Percentiles rank a stretch among this genome's conserved stretches.
Conservation (phyloP, 1,140 invertebrate species). For the Rhynchophorus ferrugineus region DNA sequence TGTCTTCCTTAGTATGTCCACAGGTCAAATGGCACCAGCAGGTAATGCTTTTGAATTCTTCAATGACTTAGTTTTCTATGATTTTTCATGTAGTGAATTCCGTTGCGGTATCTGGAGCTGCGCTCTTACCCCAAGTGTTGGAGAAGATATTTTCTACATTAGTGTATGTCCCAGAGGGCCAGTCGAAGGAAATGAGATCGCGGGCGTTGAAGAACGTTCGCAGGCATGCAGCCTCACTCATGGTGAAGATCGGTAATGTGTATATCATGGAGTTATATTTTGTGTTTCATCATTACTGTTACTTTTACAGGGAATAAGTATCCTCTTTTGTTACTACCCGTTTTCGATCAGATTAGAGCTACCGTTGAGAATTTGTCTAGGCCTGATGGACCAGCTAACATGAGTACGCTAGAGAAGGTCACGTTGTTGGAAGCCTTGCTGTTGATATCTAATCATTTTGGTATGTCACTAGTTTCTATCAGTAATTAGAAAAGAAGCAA, state of each 20-base stretch:
- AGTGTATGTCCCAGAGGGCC: slow-evolving; percentile 59
- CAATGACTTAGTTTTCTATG: slow-evolving; percentile 5
- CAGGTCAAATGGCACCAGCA: slow-evolving; percentile 59
- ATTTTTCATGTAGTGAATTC: slow-evolving; percentile 43
- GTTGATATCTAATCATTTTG: slow-evolving; percentile 75
- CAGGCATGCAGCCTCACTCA: slow-evolving; percentile 77
- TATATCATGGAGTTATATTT: background rate
- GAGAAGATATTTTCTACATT: slow-evolving; percentile 81
- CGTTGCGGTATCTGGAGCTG: slow-evolving; percentile 59
- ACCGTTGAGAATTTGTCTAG: slow-evolving; percentile 60
- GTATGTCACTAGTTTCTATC: slow-evolving; percentile 1
- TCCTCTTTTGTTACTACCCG: slow-evolving; percentile 71
- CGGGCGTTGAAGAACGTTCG: slow-evolving; percentile 75
- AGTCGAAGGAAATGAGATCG: slow-evolving; percentile 52
- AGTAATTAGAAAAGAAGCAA: no score
- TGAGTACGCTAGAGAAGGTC: slow-evolving; percentile 79
- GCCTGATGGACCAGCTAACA: slow-evolving; percentile 51
- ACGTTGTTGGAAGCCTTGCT: slow-evolving; percentile 70
- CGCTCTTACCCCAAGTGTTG: slow-evolving; percentile 66
- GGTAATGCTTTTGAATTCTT: slow-evolving; percentile 29
- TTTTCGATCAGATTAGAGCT: slow-evolving; percentile 77
- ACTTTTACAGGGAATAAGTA: slow-evolving; percentile 57
- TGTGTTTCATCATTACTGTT: background rate
- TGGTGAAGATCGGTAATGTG: slow-evolving; percentile 68
- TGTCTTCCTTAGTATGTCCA: slow-evolving; percentile 80